Conservation (phyloP, 2,113 vertebrate species). For the Phoenicopterus ruber region DNA sequence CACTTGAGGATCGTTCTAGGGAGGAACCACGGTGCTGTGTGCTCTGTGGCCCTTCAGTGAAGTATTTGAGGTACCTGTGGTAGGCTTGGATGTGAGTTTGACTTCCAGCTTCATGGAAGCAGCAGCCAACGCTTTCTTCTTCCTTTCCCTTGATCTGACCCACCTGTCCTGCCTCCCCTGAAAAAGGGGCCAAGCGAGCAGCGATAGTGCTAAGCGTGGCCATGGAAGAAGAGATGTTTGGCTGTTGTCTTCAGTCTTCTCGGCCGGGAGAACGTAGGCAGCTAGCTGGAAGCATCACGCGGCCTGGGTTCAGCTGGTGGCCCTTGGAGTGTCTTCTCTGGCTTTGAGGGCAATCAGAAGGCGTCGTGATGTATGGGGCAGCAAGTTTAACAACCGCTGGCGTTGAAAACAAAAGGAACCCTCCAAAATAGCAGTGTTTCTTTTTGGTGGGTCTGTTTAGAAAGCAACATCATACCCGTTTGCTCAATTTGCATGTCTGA, state of each 20-base stretch:
- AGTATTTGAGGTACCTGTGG: too few species aligned
- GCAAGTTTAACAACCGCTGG: background rate
- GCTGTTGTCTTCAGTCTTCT: background rate
- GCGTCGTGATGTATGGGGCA: accelerated
- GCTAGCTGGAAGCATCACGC: accelerated
- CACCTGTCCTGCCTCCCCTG: background rate
- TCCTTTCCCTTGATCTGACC: background rate
- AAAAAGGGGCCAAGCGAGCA: background rate
- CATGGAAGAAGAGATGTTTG: background rate
- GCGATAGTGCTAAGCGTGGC: background rate
- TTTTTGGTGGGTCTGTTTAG: background rate
- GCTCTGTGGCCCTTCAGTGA: background rate
- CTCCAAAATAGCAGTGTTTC: background rate
- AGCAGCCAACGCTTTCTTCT: background rate
- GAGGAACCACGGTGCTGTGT: background rate
- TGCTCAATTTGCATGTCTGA: constrained; percentile 35
- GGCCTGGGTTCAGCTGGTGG: background rate
- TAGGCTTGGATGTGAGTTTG: background rate
- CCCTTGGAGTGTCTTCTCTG: background rate
- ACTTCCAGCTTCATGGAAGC: background rate
- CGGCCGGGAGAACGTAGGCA: background rate
- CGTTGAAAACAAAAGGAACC: background rate
- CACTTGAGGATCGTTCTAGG: background rate
- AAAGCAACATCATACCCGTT: background rate
- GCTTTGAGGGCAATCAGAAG: background rate